phyloP scores from a whole-genome alignment of 1,140 invertebrate genomes.

The Pseudoatta argentina region DNA sequence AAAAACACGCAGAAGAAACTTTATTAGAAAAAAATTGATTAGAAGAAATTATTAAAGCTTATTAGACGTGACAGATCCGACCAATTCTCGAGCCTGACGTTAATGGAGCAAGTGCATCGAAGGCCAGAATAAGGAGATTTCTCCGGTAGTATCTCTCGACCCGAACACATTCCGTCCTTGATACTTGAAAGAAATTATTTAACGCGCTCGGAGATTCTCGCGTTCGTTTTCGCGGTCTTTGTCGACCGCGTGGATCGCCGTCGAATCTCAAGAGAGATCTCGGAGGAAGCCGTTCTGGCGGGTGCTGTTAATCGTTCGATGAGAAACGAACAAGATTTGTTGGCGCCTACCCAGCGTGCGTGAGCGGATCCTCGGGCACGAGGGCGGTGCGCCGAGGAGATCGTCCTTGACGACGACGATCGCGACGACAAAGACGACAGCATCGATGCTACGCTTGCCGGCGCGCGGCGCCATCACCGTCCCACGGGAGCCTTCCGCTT shows the following conservation, averaged over 20 bases:
- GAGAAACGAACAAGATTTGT: conserved; percentile 79
- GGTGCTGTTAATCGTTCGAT: conserved; percentile 68
- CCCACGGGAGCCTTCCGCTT: conserved; percentile 75
- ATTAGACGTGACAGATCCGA: not conserved
- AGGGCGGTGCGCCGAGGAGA: conserved; percentile 73
- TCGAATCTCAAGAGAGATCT: not conserved
- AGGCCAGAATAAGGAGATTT: not conserved
- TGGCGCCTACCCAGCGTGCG: conserved; percentile 79
- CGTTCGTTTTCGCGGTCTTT: not conserved
- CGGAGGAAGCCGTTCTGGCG: conserved; percentile 6
- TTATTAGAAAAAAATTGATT: not conserved
- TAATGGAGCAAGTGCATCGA: not conserved
- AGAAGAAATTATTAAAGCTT: not conserved
- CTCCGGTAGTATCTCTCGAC: too few relatives aligned
- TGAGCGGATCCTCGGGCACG: conserved; percentile 76
- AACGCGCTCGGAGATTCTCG: not conserved
- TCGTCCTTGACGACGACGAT: conserved; percentile 72
- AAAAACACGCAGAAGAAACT: not conserved
- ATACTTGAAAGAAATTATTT: not conserved
- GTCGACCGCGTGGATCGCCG: not conserved
- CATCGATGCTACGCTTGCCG: conserved; percentile 82
- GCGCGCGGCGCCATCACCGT: conserved; percentile 78
- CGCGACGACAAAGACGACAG: conserved; percentile 54
- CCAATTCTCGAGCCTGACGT: not conserved
- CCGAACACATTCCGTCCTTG: conserved; percentile 30